Base-by-base conservation (phyloP, 2,888 invertebrate genomes). In the Odontocolon sp. region DNA sequence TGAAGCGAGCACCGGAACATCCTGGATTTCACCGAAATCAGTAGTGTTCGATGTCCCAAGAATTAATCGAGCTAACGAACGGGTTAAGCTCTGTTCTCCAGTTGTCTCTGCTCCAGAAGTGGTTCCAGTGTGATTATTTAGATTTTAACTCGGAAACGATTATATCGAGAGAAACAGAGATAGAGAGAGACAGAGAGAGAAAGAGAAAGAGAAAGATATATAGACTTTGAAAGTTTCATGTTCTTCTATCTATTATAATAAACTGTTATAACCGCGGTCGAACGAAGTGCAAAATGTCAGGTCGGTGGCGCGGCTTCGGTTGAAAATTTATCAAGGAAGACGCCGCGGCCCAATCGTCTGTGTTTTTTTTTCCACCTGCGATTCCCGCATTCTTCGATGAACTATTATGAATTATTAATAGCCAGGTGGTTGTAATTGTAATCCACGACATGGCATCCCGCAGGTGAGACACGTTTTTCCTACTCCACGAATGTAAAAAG, bases 401-500 rank as follows among this genome's bases (percentile, higher is more conserved):
- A 56, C 76, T 63, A 82, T 81, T 80, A 86, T 85, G 85, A 84
- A 85, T 83, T 83, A 84, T 87, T 84, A 82, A 87, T 83, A 84
- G 82, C 80, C 82, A 81, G 80, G 77, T 82, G 81, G 84, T 83
- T 77, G 82, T 82, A 84, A 85, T 82, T 83, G 81, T 81, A 81
- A 83, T 83, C 82, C n/a, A 82, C 88, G 86, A 86, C 83, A 90
- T 90, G 89, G 89, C 89, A 89, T 90, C 90, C 79, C 90, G 90
- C 86, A 90, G 90, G 90, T 90, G 83, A 90, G 90, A 80, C 82
- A 82, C 80, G 80, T 83, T 84, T 86, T 61, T 69, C 78, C 80
- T 80, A 73, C 54, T 50, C 26, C 31, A 21, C 9, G 38, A 59
- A 33, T 28, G 61, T 36, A 14, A 47, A 54, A 45, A 50, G 68